Evolutionary conservation across 2,888 invertebrate genomes (phyloP), one percentile per base, ranked within the genome.

Genomic region (Stictocephala bisonia): DNA sequence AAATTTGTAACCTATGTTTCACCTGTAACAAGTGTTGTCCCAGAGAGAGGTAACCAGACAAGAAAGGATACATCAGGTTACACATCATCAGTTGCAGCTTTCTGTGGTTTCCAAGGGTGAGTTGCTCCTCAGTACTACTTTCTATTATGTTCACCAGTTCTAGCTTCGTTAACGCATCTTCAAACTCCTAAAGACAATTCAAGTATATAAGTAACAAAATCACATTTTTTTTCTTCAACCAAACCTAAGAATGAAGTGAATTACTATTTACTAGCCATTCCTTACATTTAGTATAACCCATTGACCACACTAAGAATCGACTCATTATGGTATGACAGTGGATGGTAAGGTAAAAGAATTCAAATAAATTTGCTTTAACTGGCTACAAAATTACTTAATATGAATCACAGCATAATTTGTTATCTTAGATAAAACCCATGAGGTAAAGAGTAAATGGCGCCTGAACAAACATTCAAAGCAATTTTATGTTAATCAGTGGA

Each of bases 41-140:
- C 11, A 87, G 84, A 67, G 86, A 81, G 77, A 86, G 86, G 76
- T 90, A 86, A 0, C 90, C 88, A 73, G 86, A 86, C 60, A 90
- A 86, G 71, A 91, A 90, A 56, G 91, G 93, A 80, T 88, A 86
- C 56, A 90, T 83, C 22, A 90, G 83, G 81, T 90, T 90, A 48
- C 86, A 84, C 66, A 93, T 84, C 40, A 93, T 81, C 24, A 83
- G 81, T 79, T 85, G 85, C 41, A 89, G 80, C 79, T 86, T 86
- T 11, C 79, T 79, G 76, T 88, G 87, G 1, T 81, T 80, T 67
- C 86, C 85, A 31, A 85, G 75, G 78, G 82, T 74, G 79, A 86
- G 80, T 20, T 35, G 48, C 9, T 66, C 68, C 80, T 80, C 76
- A 6, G 35, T 41, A 79, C 82, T 78, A 74, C 78, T 78, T 76